Base-by-base conservation (phyloP, 2,113 vertebrate species). In the Indri indri region DNA sequence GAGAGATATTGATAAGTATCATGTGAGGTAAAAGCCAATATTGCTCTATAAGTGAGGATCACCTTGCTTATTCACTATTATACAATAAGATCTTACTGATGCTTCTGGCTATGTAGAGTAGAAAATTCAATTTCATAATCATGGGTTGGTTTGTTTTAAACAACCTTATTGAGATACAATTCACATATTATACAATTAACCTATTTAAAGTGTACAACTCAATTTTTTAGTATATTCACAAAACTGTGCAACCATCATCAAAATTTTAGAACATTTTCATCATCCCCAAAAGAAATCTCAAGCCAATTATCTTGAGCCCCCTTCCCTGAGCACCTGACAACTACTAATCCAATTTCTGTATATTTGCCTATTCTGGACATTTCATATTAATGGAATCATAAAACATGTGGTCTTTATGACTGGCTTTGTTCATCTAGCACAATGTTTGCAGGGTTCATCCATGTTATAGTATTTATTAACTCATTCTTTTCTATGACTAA, bases 221-320 rank as follows among this genome's bases (percentile, higher is more conserved):
- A 94, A 83, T 45, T 61, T 77, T 70, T 76, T 10, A 32, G 42
- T 32, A 32, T 47, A 76, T 76, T 37, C 30, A 82, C 32, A 74
- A 92, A 59, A 27, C 27, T 76, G 8, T 76, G 8, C 16, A 47
- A 76, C 27, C 16, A 76, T 76, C 73, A 76, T 47, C 42, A 50
- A 40, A 81, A 87, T 80, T 91, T 80, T 81, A 73, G 40, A 84
- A 70, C 70, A 83, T 63, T 89, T 88, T 88, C 50, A 94, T 77
- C 17, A 42, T 16, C 63, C 40, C 47, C 66, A 76, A 92, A 70
- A 89, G 40, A 68, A 96, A 42, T 27, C 32, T 61, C n/a, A 18
- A 83, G 61, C 42, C 30, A 32, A 71, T 76, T 80, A 66, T 17
- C 65, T 76, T 37, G 42, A 18, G 25, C 50, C 30, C 37, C 47